Evolutionary conservation across 2,888 invertebrate species (phyloP).

Genomic region (Mesorhabditis belari): DNA sequence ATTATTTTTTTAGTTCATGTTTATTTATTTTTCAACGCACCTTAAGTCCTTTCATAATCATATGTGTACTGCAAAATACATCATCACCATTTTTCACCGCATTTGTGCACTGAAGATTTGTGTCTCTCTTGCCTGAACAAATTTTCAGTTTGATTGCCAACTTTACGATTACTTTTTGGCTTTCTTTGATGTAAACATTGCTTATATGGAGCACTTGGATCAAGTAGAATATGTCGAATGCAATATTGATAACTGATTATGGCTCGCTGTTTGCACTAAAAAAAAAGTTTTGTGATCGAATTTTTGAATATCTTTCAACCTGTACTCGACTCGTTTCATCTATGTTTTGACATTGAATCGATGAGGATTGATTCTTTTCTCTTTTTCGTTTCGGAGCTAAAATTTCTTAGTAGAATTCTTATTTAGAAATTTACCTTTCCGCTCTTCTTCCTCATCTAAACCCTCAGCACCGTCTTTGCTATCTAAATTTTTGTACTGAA

Average conservation of each 20-base stretch:
- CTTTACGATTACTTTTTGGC: constrained; percentile 19
- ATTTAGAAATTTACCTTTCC: too few species aligned
- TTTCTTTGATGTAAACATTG: constrained; percentile 68
- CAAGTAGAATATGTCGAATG: constrained; percentile 73
- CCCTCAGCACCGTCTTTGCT: too few species aligned
- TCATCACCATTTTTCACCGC: constrained; percentile 21
- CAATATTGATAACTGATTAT: constrained; percentile 73
- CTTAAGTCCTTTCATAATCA: constrained; percentile 34
- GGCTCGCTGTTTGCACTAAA: constrained; percentile 58
- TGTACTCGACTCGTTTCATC: background rate
- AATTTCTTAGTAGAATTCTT: too few species aligned
- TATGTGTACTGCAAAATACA: constrained; percentile 38
- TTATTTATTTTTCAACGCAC: background rate
- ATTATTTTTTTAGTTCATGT: background rate
- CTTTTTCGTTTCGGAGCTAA: background rate
- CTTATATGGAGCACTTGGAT: constrained; percentile 74
- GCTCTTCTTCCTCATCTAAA: too few species aligned
- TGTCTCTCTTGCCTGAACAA: constrained; percentile 8
- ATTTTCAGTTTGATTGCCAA: background rate
- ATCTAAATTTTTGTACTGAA: too few species aligned
- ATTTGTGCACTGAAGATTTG: constrained; percentile 28
- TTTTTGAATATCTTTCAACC: background rate
- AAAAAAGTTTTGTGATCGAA: background rate
- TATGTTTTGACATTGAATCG: background rate
- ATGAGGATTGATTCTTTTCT: too few species aligned